Conservation (phyloP, 2,113 vertebrate species). For the human (Homo sapiens) region GRCh38 chr1:55263001-55263500, state of each 20-base stretch:
- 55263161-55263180: constrained; percentile 57
- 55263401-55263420: too few relatives aligned
- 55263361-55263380: too few relatives aligned
- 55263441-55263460: too few relatives aligned
- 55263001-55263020: background rate
- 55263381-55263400: too few relatives aligned
- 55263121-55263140: background rate
- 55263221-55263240: background rate
- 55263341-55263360: too few relatives aligned
- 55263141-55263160: constrained; percentile 41
- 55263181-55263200: constrained; percentile 21
- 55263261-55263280: too few relatives aligned
- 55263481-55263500: too few relatives aligned
- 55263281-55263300: too few relatives aligned
- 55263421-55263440: too few relatives aligned
- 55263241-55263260: background rate
- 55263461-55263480: too few relatives aligned
- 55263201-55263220: background rate
- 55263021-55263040: constrained; percentile 41
- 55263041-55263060: background rate
- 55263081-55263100: background rate
- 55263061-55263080: constrained; percentile 4
- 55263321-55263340: too few relatives aligned
- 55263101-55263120: background rate
- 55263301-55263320: too few relatives aligned